Conservation (phyloP, 2,113 vertebrate genomes). For the Vanacampus margaritifer region DNA sequence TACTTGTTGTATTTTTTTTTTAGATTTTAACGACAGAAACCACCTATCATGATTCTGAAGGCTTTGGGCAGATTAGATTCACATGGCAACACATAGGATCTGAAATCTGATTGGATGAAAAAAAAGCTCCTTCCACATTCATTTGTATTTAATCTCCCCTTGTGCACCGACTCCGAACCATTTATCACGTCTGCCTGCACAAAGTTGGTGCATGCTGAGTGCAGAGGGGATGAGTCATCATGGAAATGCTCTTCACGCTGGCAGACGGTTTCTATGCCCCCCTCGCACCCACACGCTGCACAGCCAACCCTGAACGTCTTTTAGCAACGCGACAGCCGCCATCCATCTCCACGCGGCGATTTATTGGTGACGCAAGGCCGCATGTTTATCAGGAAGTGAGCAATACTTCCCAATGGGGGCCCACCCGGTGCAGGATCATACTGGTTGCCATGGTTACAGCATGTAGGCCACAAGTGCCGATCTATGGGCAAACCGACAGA, state of each 20-base stretch:
- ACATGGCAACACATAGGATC: neutral
- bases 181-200: constrained; percentile 17
- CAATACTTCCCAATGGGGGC: constrained; percentile 10
- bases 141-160: constrained; percentile 14
- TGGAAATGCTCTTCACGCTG: neutral
- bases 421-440: neutral
- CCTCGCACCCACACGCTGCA: neutral
- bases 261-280: neutral
- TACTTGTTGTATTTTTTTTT: neutral
- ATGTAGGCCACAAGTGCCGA: constrained; percentile 25
- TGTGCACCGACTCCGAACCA: constrained; percentile 6
- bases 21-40: no score
- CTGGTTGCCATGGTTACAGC: constrained; percentile 38
- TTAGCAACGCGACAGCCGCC: constrained; percentile 4
- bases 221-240: constrained; percentile 43
- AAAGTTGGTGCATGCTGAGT: constrained; percentile 19
- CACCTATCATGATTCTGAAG: neutral
- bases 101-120: neutral
- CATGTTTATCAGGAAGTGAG: constrained; percentile 21
- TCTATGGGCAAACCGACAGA: neutral
- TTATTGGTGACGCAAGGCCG: constrained; percentile 15
- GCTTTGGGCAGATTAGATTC: neutral
- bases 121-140: neutral
- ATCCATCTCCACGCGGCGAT: constrained; percentile 7
- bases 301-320: neutral